Evolutionary conservation across 2,113 vertebrate species (phyloP), one percentile per base, ranked within the genome.

Genomic region (Ginglymostoma cirratum): DNA sequence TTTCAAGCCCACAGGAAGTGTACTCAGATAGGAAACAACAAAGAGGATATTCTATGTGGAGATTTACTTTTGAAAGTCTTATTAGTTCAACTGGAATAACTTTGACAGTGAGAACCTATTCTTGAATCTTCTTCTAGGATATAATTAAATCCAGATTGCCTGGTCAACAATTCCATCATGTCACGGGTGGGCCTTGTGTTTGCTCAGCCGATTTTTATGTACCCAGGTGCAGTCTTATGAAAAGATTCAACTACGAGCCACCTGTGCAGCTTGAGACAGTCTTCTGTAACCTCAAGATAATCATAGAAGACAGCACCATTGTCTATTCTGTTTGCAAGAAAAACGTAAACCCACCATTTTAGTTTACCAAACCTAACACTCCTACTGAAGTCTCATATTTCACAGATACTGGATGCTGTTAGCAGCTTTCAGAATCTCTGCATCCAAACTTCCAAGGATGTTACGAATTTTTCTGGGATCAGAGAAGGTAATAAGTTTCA

Each of bases 71-170:
- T 92, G 30, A 92, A 65, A 92, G 52, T 34, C 52, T 92, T 92
- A 92, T 61, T 92, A 38, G 87, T 92, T 92, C 87, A 92, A 61
- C 87, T 92, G 87, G 27, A 90, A 90, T 52, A 52, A 52, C 55
- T 90, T 90, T 61, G 87, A 90, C 24, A 90, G 24, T 52, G 93
- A 94, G 19, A 67, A 94, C 70, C 93, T 27, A 94, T 94, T 94
- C 66, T 70, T 94, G 93, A 94, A 94, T 42, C n/a, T 94, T 45
- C 65, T 70, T 27, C 38, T 0, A 15, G 93, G 66, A 27, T 70
- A 94, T 67, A 94, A 94, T 94, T 94, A 70, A 70, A 70, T 70
- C 21, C 19, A 67, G 42, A 70, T 70, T 94, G n/a, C 66, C 93
- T 70, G 34, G 66, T 14, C 66, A 94, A 94, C 93, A 94, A 14